Evolutionary conservation across 2,113 vertebrate genomes (phyloP), one percentile per base, ranked within the genome.

Genomic region (Otus sunia): DNA sequence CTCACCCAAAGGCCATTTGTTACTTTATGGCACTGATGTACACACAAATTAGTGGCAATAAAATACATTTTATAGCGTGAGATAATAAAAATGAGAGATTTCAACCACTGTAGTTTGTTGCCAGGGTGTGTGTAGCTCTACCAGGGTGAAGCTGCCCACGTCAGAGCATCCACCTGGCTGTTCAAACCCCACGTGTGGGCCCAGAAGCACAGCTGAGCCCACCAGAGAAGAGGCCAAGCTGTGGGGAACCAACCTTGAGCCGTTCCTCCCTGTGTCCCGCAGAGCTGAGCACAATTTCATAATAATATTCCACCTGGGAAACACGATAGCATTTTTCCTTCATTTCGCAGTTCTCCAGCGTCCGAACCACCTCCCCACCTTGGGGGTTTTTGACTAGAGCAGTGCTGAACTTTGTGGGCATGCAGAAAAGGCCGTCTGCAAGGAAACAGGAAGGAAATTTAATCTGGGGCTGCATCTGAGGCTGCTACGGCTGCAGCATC

Each of bases 341-440:
- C 93, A 98, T 95, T 91, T 98, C 76, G 1, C 98, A 98, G 55
- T 50, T 81, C 30, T 74, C 88, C 95, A 98, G 97, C 0, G 59
- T 98, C 91, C n/a, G 87, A 93, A 98, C 86, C 39, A 98, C 63
- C 25, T 98, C 97, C 55, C 92, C 89, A 72, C 97, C 98, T 18
- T 95, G 98, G 3, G 97, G 98, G 10, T 58, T 98, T 91, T 98
- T 97, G 89, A 99, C 86, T 52, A 98, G 84, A 21, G 96, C 97
- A 6, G 97, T 94, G 84, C 94, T 98, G 74, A 99, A 98, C 93
- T 97, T 98, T 15, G 95, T 98, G 75, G 98, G 98, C 25, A 98
- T 25, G 8, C 98, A 99, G 73, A 94, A 97, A 87, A 99, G 97
- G 66, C 98, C 98, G 8, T 29, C 91, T 94, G 84, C 45, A 77